These are phyloP conservation scores for Phasianus colchicus DNA, from an alignment of 2,113 vertebrate genomes.

Conservation along the genomic window DNA sequence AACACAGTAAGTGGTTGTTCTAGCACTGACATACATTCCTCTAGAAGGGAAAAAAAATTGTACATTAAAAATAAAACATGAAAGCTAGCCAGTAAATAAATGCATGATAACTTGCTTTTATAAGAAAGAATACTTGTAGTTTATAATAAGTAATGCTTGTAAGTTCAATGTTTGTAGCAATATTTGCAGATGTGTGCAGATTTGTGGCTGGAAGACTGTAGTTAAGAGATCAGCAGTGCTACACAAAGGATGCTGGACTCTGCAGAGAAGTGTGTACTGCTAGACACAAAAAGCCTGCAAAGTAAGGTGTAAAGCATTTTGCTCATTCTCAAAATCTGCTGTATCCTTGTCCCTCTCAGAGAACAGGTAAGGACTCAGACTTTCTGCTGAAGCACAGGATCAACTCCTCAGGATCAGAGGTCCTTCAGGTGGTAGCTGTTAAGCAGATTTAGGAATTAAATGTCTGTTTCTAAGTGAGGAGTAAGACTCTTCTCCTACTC, in stretches of 20 bases:
- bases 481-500: neutral
- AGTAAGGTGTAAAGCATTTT: neutral
- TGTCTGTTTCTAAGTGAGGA: neutral
- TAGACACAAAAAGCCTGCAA: neutral
- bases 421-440: neutral
- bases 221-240: neutral
- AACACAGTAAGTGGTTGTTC: constrained; percentile 12
- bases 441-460: neutral
- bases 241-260: neutral
- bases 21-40: neutral
- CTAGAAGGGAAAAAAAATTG: neutral
- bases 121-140: neutral
- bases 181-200: neutral
- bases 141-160: neutral
- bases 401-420: neutral
- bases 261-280: neutral
- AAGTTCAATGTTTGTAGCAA: neutral
- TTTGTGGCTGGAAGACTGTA: neutral
- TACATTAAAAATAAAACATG: neutral
- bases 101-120: neutral
- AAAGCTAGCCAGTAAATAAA: constrained; percentile 29
- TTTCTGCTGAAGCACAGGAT: neutral
- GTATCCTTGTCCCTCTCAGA: neutral
- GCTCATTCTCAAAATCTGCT: neutral
- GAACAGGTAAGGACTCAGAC: neutral